phyloP scores from a whole-genome alignment of 1,140 invertebrate genomes.

The Aphidius ervi region DNA sequence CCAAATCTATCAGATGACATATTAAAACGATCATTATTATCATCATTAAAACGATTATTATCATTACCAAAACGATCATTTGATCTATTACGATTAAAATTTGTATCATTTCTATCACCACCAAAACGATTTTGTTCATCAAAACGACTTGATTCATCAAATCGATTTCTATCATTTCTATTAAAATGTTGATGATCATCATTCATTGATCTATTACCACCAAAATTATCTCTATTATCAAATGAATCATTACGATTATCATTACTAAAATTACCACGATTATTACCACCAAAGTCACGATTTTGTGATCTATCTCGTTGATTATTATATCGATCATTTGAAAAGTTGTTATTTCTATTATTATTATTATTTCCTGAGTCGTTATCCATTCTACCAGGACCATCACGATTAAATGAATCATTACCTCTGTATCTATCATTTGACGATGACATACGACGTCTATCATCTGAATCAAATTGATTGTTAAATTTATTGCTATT shows the following conservation, averaged over 20 bases:
- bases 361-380: conserved; percentile 1
- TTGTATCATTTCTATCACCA: too few relatives aligned
- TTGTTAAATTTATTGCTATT: conserved; percentile 15
- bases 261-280: conserved; percentile 21
- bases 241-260: conserved; percentile 25
- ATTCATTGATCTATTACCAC: conserved; percentile 20
- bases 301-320: conserved; percentile 17
- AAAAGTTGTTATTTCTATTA: conserved; percentile 1
- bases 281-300: conserved; percentile 5
- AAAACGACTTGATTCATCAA: conserved; percentile 15
- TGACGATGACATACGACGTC: neutral
- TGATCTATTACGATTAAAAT: neutral
- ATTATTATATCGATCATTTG: conserved; percentile 17
- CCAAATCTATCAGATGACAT: conserved; percentile 22
- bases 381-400: conserved; percentile 11
- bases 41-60: conserved; percentile 10
- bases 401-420: conserved; percentile 23
- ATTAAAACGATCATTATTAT: neutral
- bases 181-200: conserved; percentile 14
- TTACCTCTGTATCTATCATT: conserved; percentile 12
- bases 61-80: conserved; percentile 18
- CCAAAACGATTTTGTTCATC: too few relatives aligned
- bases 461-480: conserved; percentile 11
- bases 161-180: conserved; percentile 15
- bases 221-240: conserved; percentile 24